phyloP scores from a whole-genome alignment of 2,888 invertebrate species.

The Argynnis bischoffii region DNA sequence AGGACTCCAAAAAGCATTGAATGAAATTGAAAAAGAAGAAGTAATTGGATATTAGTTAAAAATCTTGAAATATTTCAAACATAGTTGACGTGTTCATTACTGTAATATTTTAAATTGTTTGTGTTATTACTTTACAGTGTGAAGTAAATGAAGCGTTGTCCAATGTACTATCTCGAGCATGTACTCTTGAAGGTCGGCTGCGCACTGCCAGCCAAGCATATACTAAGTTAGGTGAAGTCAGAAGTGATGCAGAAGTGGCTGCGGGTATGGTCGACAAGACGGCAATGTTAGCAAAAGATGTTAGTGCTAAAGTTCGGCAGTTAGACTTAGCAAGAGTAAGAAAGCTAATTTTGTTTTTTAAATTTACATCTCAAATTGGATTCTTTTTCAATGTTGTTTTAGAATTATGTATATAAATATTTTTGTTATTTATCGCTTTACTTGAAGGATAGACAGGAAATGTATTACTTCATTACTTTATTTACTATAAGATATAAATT shows the following conservation, averaged over 20 bases:
- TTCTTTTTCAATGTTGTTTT: no score
- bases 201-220: slow-evolving; percentile 90
- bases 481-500: no score
- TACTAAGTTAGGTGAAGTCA: slow-evolving; percentile 89
- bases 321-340: slow-evolving; percentile 94
- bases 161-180: slow-evolving; percentile 87
- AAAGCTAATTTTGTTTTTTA: slow-evolving; percentile 27
- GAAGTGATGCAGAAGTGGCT: slow-evolving; percentile 90
- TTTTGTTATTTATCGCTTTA: no score
- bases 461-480: no score
- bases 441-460: no score
- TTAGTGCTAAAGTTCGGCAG: slow-evolving; percentile 97
- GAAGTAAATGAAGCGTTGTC: slow-evolving; percentile 87
- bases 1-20: slow-evolving; percentile 80
- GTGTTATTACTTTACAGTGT: slow-evolving; percentile 70
- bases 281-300: slow-evolving; percentile 94
- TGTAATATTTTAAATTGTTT: neutral
- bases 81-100: slow-evolving; percentile 18
- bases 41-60: slow-evolving; percentile 51
- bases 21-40: slow-evolving; percentile 83
- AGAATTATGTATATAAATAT: no score
- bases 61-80: neutral
- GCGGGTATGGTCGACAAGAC: slow-evolving; percentile 93
- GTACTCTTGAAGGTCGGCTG: slow-evolving; percentile 90
- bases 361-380: neutral